These are phyloP conservation scores for Pseudococcus jackbeardsleyi DNA, from an alignment of 2,888 invertebrate species.

Conservation along the genomic window DNA sequence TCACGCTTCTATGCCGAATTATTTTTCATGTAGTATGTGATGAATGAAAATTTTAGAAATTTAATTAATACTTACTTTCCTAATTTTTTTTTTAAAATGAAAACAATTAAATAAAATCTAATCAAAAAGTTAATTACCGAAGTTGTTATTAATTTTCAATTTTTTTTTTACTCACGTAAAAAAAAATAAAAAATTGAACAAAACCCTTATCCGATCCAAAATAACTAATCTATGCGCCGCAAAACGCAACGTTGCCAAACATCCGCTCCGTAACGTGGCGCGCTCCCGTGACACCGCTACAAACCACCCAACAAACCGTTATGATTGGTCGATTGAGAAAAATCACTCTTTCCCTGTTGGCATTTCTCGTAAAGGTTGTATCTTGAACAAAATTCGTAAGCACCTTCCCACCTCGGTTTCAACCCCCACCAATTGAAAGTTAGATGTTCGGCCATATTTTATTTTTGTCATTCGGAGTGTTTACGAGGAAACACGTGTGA, in stretches of 20 bases:
- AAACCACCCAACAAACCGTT: conserved; percentile 68
- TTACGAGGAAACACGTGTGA: conserved; percentile 64
- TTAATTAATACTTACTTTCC: no score
- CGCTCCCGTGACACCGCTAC: background rate
- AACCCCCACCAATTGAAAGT: conserved; percentile 67
- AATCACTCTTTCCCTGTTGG: conserved; percentile 68
- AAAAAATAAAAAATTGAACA: no score
- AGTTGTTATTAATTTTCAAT: no score
- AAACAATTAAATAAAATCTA: no score
- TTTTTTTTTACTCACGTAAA: no score
- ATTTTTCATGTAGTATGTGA: no score
- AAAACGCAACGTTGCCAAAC: conserved; percentile 11
- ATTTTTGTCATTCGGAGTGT: conserved; percentile 65
- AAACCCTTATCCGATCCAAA: background rate
- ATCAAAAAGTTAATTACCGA: no score
- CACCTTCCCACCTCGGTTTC: conserved; percentile 67
- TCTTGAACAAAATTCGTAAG: conserved; percentile 65
- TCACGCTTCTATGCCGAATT: no score
- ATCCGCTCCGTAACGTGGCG: background rate
- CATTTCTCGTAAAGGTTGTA: conserved; percentile 68
- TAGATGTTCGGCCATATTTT: conserved; percentile 65
- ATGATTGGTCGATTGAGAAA: conserved; percentile 68
- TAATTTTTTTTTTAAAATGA: no score
- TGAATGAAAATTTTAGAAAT: no score
- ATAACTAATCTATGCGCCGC: background rate